Evolutionary conservation across 2,113 vertebrate genomes (phyloP).

Genomic region (Rallus limicola): DNA sequence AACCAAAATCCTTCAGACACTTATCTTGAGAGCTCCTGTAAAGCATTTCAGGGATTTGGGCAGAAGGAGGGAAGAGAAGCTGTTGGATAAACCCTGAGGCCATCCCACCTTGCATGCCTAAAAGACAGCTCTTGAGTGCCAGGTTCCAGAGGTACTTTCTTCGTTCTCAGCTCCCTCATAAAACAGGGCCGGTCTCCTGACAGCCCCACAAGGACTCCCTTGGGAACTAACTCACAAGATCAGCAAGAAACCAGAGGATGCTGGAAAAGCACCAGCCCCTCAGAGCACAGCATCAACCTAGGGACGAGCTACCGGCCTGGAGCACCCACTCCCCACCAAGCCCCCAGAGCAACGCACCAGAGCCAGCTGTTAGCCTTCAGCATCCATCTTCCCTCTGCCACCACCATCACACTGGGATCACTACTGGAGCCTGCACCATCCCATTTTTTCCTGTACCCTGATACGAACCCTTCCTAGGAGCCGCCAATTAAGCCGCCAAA

Average conservation of each 20-base stretch:
- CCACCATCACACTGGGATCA: background rate
- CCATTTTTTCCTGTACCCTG: slow-evolving; percentile 30
- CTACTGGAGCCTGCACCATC: background rate
- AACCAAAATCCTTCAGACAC: background rate
- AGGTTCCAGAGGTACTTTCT: background rate
- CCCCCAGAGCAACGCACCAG: background rate
- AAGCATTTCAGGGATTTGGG: background rate
- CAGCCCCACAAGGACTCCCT: background rate
- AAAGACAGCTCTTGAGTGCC: background rate
- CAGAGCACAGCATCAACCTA: rapidly evolving
- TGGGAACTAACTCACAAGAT: rapidly evolving
- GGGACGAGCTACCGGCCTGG: background rate
- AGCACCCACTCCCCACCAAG: background rate
- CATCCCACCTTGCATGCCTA: background rate
- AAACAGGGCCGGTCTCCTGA: background rate
- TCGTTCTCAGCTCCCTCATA: background rate
- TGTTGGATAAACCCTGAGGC: background rate
- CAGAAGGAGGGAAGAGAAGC: background rate
- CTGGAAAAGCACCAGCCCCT: background rate
- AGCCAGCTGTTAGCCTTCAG: background rate
- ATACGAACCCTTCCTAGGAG: background rate
- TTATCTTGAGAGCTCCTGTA: background rate
- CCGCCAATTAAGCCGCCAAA: slow-evolving; percentile 37
- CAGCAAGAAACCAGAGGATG: background rate
- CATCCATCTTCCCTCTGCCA: background rate